Evolutionary conservation across 2,888 invertebrate species (phyloP), one percentile per base, ranked within the genome.

Genomic region (Agrochola lychnidis): DNA sequence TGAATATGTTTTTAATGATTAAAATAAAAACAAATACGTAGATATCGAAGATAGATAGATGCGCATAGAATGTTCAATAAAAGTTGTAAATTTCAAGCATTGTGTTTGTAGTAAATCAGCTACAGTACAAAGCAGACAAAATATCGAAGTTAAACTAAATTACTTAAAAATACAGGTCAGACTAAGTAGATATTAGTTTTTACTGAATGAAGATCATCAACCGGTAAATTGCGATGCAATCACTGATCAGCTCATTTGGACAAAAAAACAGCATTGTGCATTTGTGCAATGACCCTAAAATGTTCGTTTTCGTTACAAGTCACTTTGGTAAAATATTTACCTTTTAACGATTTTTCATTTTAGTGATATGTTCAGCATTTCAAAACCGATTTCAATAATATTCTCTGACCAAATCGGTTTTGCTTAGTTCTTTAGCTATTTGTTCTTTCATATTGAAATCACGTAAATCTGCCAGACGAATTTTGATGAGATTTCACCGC

Each of bases 141-240:
- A 53, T 53, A 56, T 56, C 4, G 10, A 56, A n/a, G 4, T 10
- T 56, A n/a, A 56, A 56, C 10, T n/a, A 56, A n/a, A 56, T 22
- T 12, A 12, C n/a, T 56, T 56, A 0, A 56, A 59, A 59, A 16
- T 59, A 30, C 16, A 7, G 42, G 12, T 57, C 22, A 14, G 12
- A 1, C 19, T 67, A 45, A 16, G 16, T 64, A 59, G 4, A 40
- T 45, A n/a, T 56, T 22, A 36, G 16, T 48, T 48, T 40, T 45
- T 42, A 40, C n/a, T 40, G 10, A 57, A 19, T 30, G 10, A 36
- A 36, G 4, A 36, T 45, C 25, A 57, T 63, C 30, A 63, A 79
- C 48, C 56, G 36, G 30, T 22, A 64, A 67, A 67, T 76, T 76
- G 36, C 4, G 22, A 40, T 69, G 16, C 25, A 61, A 45, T 40